A percentile compares a stretch with the other conserved stretches of the same genome.
These are phyloP conservation scores for Drosophila subobscura DNA, from an alignment of 1,140 invertebrate species.

Conservation along the genomic window DNA sequence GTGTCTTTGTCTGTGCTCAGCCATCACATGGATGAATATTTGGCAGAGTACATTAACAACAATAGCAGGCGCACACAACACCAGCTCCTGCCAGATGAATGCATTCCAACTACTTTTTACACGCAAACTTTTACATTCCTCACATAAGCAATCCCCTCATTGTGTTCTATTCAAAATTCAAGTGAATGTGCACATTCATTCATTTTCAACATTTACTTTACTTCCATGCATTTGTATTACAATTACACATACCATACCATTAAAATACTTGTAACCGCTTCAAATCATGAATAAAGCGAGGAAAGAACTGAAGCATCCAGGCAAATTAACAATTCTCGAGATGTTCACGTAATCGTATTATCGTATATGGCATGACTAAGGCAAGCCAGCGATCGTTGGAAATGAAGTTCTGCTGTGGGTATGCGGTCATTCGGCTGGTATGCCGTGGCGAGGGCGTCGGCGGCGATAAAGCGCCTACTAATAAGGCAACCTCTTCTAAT, in stretches of 20 bases:
- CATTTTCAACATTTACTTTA: slow-evolving; percentile 60
- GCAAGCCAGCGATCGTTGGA: background rate
- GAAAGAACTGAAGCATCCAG: slow-evolving; percentile 65
- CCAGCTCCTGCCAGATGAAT: slow-evolving; percentile 18
- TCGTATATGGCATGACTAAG: slow-evolving; percentile 32
- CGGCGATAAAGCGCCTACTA: slow-evolving; percentile 35
- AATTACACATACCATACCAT: slow-evolving; percentile 44
- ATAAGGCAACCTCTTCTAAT: slow-evolving; percentile 15
- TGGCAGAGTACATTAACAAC: slow-evolving; percentile 39
- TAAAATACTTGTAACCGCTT: slow-evolving; percentile 75
- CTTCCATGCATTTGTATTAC: slow-evolving; percentile 64
- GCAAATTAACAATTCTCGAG: background rate
- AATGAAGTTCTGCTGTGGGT: slow-evolving; percentile 2
- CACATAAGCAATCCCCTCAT: slow-evolving; percentile 41
- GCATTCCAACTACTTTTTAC: slow-evolving; percentile 37
- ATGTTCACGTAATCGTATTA: slow-evolving; percentile 11
- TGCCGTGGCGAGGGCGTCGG: slow-evolving; percentile 31
- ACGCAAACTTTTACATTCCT: slow-evolving; percentile 47
- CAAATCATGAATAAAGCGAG: slow-evolving; percentile 65
- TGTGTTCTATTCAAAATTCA: slow-evolving; percentile 69
- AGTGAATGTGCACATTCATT: slow-evolving; percentile 62
- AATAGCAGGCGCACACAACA: slow-evolving; percentile 10
- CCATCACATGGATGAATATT: slow-evolving; percentile 14
- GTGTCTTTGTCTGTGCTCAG: slow-evolving; percentile 85
- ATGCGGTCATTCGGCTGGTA: slow-evolving; percentile 35